These are phyloP conservation scores for Picus viridis DNA, from an alignment of 2,797 vertebrate genomes.

Conservation along the genomic window DNA sequence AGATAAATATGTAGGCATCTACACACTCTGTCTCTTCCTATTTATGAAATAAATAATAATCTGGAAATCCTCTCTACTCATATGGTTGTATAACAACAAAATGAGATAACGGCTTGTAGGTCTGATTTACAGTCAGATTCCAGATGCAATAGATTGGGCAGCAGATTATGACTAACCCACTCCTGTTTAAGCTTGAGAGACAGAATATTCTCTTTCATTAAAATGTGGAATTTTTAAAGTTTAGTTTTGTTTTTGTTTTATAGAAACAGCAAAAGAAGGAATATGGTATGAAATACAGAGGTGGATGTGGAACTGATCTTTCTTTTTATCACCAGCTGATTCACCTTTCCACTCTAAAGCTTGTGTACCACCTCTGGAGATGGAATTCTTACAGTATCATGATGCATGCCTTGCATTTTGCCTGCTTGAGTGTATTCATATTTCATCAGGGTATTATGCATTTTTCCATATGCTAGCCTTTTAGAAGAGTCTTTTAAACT, in stretches of 20 bases:
- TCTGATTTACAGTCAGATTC: constrained; percentile 47
- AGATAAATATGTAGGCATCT: constrained; percentile 7
- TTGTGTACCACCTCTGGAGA: not conserved
- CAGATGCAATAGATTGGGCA: constrained; percentile 25
- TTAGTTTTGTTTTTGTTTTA: not conserved
- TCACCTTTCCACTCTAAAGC: not conserved
- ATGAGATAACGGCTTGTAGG: not conserved
- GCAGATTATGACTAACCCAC: constrained; percentile 46
- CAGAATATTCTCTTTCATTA: constrained; percentile 52
- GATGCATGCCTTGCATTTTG: not conserved
- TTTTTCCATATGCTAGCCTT: constrained; percentile 22
- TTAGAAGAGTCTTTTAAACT: constrained; percentile 14
- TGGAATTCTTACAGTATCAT: not conserved
- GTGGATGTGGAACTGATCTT: not conserved
- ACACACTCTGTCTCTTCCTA: constrained; percentile 10
- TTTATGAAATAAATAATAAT: constrained; percentile 41
- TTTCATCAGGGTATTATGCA: constrained; percentile 33
- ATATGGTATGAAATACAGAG: not conserved
- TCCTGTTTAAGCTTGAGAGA: constrained; percentile 51
- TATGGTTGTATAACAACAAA: constrained; percentile 18
- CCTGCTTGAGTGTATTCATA: constrained; percentile 12
- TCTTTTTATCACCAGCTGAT: not conserved
- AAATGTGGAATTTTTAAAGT: not conserved
- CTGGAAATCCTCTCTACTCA: constrained; percentile 15
- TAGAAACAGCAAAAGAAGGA: not conserved